A percentile compares a stretch with the other conserved stretches of the same genome.
These are phyloP conservation scores for Bos indicus DNA, from an alignment of 2,113 vertebrate genomes.

Conservation along the genomic window DNA sequence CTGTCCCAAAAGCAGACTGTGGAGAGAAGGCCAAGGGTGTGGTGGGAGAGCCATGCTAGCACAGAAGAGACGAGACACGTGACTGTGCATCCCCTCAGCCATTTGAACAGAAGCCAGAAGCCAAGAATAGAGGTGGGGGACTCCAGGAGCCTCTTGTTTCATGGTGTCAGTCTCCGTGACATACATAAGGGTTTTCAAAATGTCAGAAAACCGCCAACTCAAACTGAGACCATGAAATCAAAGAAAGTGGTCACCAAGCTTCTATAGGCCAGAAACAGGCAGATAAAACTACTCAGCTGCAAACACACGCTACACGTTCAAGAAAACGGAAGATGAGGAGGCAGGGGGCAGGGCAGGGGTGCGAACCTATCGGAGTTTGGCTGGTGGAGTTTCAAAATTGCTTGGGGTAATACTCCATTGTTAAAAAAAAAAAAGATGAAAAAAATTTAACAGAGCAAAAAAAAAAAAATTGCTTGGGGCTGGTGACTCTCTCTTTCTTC, in stretches of 20 bases:
- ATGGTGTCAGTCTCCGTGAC: neutral
- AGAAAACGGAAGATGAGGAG: neutral
- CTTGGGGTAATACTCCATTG: neutral
- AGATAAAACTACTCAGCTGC: neutral
- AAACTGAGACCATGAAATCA: neutral
- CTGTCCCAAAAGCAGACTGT: neutral
- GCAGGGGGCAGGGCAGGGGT: rapidly evolving
- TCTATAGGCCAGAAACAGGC: neutral
- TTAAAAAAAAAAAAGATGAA: too few relatives aligned
- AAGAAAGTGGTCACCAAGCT: neutral
- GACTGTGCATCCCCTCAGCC: neutral
- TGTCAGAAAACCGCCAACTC: neutral
- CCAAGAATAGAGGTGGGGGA: neutral
- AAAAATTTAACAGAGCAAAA: too few relatives aligned
- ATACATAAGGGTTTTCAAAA: neutral
- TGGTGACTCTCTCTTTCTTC: neutral
- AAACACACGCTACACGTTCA: neutral
- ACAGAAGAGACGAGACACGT: neutral
- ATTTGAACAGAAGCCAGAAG: neutral
- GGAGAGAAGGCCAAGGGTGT: neutral
- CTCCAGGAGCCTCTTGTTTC: neutral
- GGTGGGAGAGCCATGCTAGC: neutral
- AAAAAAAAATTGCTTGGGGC: neutral
- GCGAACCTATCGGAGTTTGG: neutral
- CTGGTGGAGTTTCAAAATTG: neutral